Percentiles rank a stretch among this genome's conserved stretches.
Conservation (phyloP, 2,888 invertebrate species). For the Plutella xylostella region DNA sequence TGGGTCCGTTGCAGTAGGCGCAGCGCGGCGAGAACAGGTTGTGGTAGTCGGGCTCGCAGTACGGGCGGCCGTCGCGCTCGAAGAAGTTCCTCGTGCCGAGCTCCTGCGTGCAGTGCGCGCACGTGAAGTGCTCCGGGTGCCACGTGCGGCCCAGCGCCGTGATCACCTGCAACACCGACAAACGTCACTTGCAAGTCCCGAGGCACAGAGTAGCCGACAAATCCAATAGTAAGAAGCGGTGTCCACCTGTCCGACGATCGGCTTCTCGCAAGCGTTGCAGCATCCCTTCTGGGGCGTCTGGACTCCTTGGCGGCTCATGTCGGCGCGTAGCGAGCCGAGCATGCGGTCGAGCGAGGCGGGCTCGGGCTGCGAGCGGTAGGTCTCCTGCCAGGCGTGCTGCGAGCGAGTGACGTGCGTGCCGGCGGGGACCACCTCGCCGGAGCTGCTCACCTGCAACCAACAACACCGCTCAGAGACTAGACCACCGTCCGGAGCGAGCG, state of each 20-base stretch:
- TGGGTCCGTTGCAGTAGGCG: slow-evolving; percentile 98
- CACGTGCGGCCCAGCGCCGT: slow-evolving; percentile 98
- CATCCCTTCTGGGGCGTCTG: slow-evolving; percentile 99
- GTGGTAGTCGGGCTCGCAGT: slow-evolving; percentile 99
- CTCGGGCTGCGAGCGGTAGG: slow-evolving; percentile 70
- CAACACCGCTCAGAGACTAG: slow-evolving; percentile 37
- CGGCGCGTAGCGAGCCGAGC: slow-evolving; percentile 94
- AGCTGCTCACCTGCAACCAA: slow-evolving; percentile 46
- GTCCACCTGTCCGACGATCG: slow-evolving; percentile 95
- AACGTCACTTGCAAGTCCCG: slow-evolving; percentile 34
- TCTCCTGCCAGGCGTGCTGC: slow-evolving; percentile 66
- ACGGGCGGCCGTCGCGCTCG: slow-evolving; percentile 95
- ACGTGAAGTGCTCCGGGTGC: slow-evolving; percentile 99
- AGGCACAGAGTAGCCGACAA: slow-evolving; percentile 1
- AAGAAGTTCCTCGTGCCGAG: slow-evolving; percentile 98
- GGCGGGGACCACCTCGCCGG: slow-evolving; percentile 44
- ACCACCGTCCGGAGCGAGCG: slow-evolving; percentile 45
- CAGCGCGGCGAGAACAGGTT: slow-evolving; percentile 98
- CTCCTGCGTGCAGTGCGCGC: slow-evolving; percentile 97
- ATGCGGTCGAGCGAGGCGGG: slow-evolving; percentile 77
- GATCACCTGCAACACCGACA: slow-evolving; percentile 75
- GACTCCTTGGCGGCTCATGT: slow-evolving; percentile 99
- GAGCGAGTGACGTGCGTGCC: slow-evolving; percentile 74
- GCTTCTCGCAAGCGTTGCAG: slow-evolving; percentile 98
- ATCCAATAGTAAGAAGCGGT: background rate